Evolutionary conservation across 2,113 vertebrate species (phyloP).

Genomic region (Tichodroma muraria): DNA sequence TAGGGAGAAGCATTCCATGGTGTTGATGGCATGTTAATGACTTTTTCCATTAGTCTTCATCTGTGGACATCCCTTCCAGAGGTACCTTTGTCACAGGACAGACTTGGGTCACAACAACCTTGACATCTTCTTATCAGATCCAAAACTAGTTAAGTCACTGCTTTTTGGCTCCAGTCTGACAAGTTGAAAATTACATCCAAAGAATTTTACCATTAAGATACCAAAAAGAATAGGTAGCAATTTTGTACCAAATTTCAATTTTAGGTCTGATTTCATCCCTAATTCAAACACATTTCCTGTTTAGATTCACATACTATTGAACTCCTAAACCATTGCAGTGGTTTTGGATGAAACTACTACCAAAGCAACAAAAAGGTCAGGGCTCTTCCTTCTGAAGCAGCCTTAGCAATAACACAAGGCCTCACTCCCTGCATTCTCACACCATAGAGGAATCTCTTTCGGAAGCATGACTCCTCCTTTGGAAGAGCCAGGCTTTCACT

Average conservation of each 20-base stretch:
- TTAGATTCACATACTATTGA: background rate
- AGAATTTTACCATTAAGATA: background rate
- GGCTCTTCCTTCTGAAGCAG: background rate
- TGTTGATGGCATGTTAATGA: background rate
- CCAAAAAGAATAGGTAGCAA: background rate
- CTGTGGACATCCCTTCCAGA: background rate
- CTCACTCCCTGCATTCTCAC: rapidly evolving
- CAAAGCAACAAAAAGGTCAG: background rate
- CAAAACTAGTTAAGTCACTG: background rate
- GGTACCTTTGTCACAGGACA: no score
- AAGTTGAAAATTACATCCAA: background rate
- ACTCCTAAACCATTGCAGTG: background rate
- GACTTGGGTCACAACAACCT: background rate
- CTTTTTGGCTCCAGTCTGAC: background rate
- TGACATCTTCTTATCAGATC: background rate
- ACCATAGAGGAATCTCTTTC: background rate
- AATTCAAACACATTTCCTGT: background rate
- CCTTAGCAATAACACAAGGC: no score
- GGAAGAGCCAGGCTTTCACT: background rate
- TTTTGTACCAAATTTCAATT: background rate
- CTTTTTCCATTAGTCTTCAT: background rate
- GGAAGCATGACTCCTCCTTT: background rate
- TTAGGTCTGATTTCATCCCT: background rate
- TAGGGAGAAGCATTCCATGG: background rate
- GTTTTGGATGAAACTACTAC: background rate